Base-by-base conservation (phyloP, 2,888 invertebrate species). In the Sarcophaga rosellei region DNA sequence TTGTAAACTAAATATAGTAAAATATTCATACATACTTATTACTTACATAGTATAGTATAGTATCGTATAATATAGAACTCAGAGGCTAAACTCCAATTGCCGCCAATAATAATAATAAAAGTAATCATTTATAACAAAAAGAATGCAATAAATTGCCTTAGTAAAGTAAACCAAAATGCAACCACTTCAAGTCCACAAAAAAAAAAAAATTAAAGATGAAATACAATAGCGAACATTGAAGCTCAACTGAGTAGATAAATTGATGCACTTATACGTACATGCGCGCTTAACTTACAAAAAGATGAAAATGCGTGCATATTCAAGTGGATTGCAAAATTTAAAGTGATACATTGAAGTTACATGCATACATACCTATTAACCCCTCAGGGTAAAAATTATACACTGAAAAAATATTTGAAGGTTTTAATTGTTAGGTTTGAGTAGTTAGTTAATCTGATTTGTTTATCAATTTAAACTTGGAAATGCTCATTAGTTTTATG, bases 271-370 rank as follows among this genome's bases (percentile, higher is more conserved):
- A 53, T 53, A 17, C 66, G 62, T 35, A 6, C 35, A 35, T 35
- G 35, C 69, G 68, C 53, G 57, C 57, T 57, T 25, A 47, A 79
- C 69, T 77, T 70, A 23, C 57, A 79, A 77, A 65, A 57, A 86
- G 23, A 87, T 87, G 35, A 81, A 87, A 81, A 81, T 81, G 87
- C 81, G 87, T 75, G 70, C 70, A 77, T 47, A 81, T 72, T 86
- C 79, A 84, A 87, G 84, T 87, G 75, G 73, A 75, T 75, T 68
- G 69, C 17, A 15, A 57, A 73, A 78, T 68, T 57, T 69, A 75
- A 75, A 76, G 59, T 82, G 59, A 82, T 65, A 65, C 47, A 65
- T 70, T 76, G 57, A 75, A 81, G 70, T 61, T 59, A 53, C 15
- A 4, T 17, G 17, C 17, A 15, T 53, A 53, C 53, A 53, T 12